Conservation (phyloP, 2,113 vertebrate species). For the Psilopsiagon aymara region DNA sequence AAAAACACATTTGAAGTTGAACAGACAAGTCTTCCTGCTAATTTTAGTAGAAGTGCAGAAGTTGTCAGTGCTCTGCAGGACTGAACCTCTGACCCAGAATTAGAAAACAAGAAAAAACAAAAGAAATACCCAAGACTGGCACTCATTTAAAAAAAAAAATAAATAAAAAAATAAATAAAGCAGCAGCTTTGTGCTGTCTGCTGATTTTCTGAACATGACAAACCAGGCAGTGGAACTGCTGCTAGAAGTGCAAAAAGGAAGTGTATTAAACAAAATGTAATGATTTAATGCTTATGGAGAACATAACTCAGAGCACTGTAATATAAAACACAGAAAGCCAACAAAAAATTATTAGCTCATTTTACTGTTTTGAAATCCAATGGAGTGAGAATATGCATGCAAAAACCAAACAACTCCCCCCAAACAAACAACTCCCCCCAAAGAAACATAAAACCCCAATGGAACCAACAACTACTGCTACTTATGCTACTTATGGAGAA, state of each 20-base stretch:
- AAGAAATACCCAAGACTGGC: neutral
- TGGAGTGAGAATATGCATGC: neutral
- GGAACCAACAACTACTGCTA: neutral
- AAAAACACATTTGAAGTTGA: neutral
- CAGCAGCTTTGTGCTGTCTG: neutral
- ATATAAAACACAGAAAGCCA: neutral
- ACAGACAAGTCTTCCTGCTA: neutral
- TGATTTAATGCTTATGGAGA: neutral
- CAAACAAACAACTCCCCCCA: neutral
- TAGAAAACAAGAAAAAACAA: neutral
- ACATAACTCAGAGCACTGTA: neutral
- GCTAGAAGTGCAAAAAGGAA: neutral
- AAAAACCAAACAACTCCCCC: neutral
- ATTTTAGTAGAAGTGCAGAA: neutral
- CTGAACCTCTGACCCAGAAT: neutral
- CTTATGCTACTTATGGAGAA: neutral
- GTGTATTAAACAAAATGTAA: neutral
- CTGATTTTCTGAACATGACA: neutral
- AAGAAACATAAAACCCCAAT: neutral
- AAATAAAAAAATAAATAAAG: neutral
- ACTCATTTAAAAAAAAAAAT: neutral
- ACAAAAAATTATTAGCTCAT: neutral
- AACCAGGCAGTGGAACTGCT: neutral
- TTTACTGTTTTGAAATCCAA: neutral
- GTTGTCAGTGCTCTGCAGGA: neutral